Evolutionary conservation across 2,113 vertebrate genomes (phyloP).

Genomic region (Rynchops niger): DNA sequence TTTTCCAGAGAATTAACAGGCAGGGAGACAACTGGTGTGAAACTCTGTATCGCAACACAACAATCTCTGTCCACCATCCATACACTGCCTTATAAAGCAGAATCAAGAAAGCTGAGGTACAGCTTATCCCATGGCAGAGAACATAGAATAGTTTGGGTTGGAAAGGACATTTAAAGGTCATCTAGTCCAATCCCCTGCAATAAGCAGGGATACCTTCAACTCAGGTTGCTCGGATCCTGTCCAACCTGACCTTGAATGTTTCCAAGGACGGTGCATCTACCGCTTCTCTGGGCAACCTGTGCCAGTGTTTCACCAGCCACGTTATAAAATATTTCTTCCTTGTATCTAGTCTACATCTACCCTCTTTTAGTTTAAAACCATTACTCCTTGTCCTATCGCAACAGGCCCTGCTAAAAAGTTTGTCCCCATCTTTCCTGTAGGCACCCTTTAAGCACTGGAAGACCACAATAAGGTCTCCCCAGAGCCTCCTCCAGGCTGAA

Average conservation of each 20-base stretch:
- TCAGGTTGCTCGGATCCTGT: background rate
- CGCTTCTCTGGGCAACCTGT: background rate
- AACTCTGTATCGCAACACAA: background rate
- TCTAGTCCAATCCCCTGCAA: no score
- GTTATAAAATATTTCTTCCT: background rate
- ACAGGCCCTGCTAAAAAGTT: background rate
- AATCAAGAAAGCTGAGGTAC: background rate
- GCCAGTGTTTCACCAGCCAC: background rate
- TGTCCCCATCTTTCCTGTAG: background rate
- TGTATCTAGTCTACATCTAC: background rate
- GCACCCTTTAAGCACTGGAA: background rate
- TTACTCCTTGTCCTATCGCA: accelerated
- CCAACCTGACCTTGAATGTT: background rate
- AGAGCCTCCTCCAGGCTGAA: background rate
- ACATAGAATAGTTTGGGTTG: background rate
- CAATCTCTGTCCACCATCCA: background rate
- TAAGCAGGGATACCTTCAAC: background rate
- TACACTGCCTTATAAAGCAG: background rate
- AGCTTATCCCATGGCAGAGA: background rate
- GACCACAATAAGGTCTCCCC: background rate
- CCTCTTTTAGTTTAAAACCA: background rate
- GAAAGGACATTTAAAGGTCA: background rate
- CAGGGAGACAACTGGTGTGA: background rate
- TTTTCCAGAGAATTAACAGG: background rate
- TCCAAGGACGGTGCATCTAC: background rate